Conservation (phyloP, 1,140 invertebrate genomes). For the Oncopeltus fasciatus region DNA sequence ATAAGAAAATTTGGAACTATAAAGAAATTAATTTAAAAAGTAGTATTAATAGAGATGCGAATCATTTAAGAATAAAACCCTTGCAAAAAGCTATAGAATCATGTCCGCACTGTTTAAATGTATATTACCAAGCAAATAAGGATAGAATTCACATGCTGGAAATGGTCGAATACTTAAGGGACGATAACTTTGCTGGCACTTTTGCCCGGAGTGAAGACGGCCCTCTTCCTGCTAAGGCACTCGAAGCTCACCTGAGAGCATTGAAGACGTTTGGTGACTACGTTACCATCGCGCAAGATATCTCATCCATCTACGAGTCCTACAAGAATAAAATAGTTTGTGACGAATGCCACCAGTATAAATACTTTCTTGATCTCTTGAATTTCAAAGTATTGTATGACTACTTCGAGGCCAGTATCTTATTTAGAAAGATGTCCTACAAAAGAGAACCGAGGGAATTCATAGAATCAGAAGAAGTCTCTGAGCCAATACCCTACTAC, state of each 20-base stretch:
- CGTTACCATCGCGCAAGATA: background rate
- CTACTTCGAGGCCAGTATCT: background rate
- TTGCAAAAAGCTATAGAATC: background rate
- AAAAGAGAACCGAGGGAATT: background rate
- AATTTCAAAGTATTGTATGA: background rate
- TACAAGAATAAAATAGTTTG: background rate
- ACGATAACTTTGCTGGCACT: background rate
- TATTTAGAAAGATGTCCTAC: background rate
- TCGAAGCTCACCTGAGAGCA: background rate
- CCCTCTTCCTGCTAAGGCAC: background rate
- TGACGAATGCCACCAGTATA: background rate
- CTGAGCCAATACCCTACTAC: background rate
- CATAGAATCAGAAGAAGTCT: background rate
- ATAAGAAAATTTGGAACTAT: background rate
- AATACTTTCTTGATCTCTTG: background rate
- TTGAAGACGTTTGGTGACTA: background rate
- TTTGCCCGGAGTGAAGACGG: background rate
- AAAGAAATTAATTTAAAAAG: background rate
- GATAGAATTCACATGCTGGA: background rate
- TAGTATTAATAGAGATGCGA: background rate
- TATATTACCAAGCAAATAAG: background rate
- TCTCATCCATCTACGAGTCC: background rate
- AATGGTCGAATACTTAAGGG: background rate
- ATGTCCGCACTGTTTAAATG: background rate
- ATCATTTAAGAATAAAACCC: background rate